These are phyloP conservation scores for Noctua comes DNA, from an alignment of 2,888 invertebrate species.

Conservation along the genomic window DNA sequence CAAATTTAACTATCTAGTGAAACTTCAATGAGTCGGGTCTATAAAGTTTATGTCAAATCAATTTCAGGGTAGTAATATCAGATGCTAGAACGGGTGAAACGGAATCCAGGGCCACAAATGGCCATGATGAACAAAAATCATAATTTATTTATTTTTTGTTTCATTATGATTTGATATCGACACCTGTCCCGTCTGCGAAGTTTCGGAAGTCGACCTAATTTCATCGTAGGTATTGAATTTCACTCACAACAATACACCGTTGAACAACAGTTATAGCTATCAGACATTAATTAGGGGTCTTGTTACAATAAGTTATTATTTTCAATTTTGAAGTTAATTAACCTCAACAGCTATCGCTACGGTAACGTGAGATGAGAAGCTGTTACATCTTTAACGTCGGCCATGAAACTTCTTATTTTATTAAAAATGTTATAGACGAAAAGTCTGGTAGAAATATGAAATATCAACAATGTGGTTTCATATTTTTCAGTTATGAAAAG, in stretches of 20 bases:
- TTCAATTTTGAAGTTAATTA: conserved; percentile 75
- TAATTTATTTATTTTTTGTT: neutral
- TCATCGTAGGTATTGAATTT: neutral
- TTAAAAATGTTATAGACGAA: conserved; percentile 51
- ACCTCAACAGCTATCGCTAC: conserved; percentile 64
- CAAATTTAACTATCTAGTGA: neutral
- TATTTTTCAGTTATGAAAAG: conserved; percentile 29
- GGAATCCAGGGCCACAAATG: too few species aligned
- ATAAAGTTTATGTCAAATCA: neutral
- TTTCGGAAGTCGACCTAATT: neutral
- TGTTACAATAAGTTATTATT: conserved; percentile 75
- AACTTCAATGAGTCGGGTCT: neutral
- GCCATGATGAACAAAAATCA: neutral
- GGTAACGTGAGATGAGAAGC: conserved; percentile 60
- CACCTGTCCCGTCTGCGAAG: neutral
- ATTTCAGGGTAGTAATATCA: neutral
- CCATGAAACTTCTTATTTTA: conserved; percentile 56
- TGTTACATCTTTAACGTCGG: conserved; percentile 49
- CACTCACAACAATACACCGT: conserved; percentile 47
- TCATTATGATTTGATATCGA: neutral
- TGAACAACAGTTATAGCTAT: conserved; percentile 60
- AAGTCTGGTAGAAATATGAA: conserved; percentile 33
- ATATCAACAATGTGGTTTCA: conserved; percentile 52
- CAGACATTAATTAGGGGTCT: conserved; percentile 68
- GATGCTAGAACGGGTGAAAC: neutral